Evolutionary conservation across 2,888 invertebrate genomes (phyloP).

Genomic region (Metalampra italica): DNA sequence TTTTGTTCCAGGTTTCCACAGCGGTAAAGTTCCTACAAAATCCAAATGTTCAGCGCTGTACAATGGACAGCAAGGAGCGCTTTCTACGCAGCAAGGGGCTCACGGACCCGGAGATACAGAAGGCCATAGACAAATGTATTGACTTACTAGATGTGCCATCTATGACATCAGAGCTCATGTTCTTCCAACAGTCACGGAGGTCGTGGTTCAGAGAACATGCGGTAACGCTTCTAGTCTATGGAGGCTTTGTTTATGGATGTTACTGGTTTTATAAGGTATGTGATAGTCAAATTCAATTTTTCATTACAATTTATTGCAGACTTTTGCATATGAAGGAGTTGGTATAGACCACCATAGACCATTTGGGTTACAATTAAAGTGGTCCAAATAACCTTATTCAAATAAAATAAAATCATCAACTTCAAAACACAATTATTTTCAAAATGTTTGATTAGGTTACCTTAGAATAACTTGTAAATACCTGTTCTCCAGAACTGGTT

Average conservation of each 20-base stretch:
- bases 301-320: too few species aligned
- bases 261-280: slow-evolving; percentile 90
- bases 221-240: slow-evolving; percentile 85
- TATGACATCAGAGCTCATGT: slow-evolving; percentile 60
- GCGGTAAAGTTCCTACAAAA: slow-evolving; percentile 92
- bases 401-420: too few species aligned
- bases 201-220: slow-evolving; percentile 83
- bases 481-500: too few species aligned
- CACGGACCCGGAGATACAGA: slow-evolving; percentile 84
- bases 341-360: too few species aligned
- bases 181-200: slow-evolving; percentile 52
- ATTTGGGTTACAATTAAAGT: too few species aligned
- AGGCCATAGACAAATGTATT: slow-evolving; percentile 84
- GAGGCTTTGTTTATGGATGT: slow-evolving; percentile 86
- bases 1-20: slow-evolving; percentile 85
- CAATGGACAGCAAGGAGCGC: slow-evolving; percentile 86
- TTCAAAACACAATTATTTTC: too few species aligned
- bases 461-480: too few species aligned
- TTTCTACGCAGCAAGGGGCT: slow-evolving; percentile 89
- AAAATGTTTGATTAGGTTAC: too few species aligned
- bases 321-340: too few species aligned
- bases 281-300: neutral
- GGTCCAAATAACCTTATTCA: too few species aligned
- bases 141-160: slow-evolving; percentile 58
- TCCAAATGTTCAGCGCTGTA: slow-evolving; percentile 88